A percentile compares a stretch with the other conserved stretches of the same genome.
Conservation (phyloP, 2,113 vertebrate genomes). For the Lasiurus borealis region DNA sequence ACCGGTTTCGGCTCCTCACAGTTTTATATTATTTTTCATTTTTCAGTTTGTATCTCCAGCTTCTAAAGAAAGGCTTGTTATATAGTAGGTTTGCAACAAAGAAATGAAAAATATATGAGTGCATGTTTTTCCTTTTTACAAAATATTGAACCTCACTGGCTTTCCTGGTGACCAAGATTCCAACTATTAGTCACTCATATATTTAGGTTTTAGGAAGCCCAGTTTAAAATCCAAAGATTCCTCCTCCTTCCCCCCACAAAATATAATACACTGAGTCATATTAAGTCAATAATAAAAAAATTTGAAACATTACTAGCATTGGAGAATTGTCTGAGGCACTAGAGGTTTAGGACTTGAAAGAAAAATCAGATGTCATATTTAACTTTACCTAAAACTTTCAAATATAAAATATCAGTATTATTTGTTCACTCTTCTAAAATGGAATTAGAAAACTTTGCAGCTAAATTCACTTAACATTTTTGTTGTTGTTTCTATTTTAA, state of each 20-base stretch:
- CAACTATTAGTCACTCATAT: background rate
- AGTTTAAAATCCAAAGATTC: background rate
- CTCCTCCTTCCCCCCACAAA: too few species aligned
- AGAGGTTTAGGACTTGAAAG: background rate
- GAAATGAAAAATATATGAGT: background rate
- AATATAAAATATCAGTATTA: slow-evolving; percentile 5
- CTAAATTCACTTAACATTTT: slow-evolving; percentile 19
- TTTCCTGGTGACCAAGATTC: background rate
- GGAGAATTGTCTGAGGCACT: background rate
- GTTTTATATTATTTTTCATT: slow-evolving; percentile 25
- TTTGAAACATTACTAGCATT: background rate
- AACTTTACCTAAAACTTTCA: slow-evolving; percentile 3
- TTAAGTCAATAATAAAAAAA: background rate
- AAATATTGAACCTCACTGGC: background rate
- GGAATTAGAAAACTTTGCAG: background rate
- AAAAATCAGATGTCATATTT: slow-evolving; percentile 36
- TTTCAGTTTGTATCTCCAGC: background rate
- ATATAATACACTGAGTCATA: background rate
- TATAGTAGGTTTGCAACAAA: background rate
- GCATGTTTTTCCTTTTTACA: background rate
- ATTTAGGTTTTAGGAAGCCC: background rate
- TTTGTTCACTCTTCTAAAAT: background rate
- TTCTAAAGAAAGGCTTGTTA: background rate
- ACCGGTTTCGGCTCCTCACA: too few species aligned
- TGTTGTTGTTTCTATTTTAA: slow-evolving; percentile 50